Conservation (phyloP, 2,888 invertebrate genomes). For the Rugalucina vietnamica region DNA sequence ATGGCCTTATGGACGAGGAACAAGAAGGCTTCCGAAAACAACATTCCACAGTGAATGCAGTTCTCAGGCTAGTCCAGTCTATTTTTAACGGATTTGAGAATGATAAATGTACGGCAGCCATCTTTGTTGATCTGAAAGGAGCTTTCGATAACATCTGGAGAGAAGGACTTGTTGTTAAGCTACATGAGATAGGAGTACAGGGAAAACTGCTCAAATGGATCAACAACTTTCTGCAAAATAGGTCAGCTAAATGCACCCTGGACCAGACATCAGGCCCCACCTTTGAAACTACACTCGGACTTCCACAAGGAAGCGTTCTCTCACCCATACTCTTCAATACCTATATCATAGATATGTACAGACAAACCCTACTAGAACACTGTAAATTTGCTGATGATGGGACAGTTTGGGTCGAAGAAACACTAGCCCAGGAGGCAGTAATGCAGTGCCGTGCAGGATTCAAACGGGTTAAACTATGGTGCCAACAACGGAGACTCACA, state of each 20-base stretch:
- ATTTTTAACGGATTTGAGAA: not conserved
- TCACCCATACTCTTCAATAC: not conserved
- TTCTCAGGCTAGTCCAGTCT: not conserved
- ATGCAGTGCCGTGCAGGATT: not conserved
- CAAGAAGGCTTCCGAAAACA: conserved; percentile 30
- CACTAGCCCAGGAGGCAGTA: not conserved
- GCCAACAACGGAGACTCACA: conserved; percentile 4
- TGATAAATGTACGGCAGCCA: not conserved
- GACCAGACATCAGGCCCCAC: not conserved
- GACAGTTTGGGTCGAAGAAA: conserved; percentile 10
- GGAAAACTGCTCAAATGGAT: not conserved
- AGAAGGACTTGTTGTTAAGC: too few relatives aligned
- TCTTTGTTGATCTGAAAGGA: conserved; percentile 17
- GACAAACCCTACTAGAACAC: not conserved
- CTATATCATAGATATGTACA: conserved; percentile 24
- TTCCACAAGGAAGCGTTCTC: conserved; percentile 8
- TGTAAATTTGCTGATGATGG: conserved; percentile 20
- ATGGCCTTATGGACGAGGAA: conserved; percentile 1
- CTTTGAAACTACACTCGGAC: not conserved
- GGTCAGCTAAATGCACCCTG: not conserved
- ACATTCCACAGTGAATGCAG: conserved; percentile 17
- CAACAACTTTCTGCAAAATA: not conserved
- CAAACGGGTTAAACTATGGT: not conserved
- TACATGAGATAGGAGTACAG: not conserved
- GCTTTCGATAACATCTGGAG: conserved; percentile 33